A percentile compares a stretch with the other conserved stretches of the same genome.
Conservation (phyloP, 2,797 vertebrate genomes). For the Graptemys geographica region DNA sequence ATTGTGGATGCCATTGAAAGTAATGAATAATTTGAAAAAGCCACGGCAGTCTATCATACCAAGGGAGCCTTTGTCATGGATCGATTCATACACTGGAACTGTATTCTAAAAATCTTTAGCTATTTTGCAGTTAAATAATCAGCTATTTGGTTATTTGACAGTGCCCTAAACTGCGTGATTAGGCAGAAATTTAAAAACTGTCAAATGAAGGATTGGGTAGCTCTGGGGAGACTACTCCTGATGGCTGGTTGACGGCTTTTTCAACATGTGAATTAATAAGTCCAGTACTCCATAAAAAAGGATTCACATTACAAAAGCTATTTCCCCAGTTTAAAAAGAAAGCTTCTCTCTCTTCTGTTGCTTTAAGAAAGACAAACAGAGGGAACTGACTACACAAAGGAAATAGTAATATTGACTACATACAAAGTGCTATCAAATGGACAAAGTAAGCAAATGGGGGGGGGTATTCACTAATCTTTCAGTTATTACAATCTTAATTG, state of each 20-base stretch:
- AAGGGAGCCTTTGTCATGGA: not conserved
- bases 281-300: not conserved
- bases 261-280: not conserved
- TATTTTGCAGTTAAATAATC: not conserved
- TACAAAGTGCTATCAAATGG: not conserved
- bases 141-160: not conserved
- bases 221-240: not conserved
- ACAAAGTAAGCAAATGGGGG: not conserved
- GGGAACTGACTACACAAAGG: not conserved
- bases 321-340: not conserved
- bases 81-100: not conserved
- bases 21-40: not conserved
- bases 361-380: constrained; percentile 6
- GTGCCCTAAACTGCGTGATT: not conserved
- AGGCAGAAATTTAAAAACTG: not conserved
- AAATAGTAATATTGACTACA: not conserved
- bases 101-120: not conserved
- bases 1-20: not conserved
- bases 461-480: not conserved
- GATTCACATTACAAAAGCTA: not conserved
- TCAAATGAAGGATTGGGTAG: not conserved
- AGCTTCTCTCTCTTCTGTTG: not conserved
- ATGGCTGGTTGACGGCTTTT: not conserved
- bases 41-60: not conserved
- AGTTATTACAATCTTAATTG: not conserved